These are phyloP conservation scores for Synchiropus splendidus DNA, from an alignment of 2,113 vertebrate species.

Conservation along the genomic window DNA sequence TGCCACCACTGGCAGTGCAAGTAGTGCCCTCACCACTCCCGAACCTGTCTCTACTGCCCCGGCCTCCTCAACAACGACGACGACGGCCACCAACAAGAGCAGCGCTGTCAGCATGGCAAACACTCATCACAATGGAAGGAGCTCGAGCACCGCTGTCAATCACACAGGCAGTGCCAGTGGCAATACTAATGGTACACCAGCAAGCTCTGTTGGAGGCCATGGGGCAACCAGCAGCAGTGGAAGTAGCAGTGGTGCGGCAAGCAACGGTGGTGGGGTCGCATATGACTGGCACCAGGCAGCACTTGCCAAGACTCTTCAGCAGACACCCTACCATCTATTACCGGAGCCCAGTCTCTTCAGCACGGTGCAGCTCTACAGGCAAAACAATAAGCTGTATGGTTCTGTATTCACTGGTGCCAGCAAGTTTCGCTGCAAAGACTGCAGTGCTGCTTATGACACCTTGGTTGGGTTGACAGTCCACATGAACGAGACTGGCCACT, in stretches of 20 bases:
- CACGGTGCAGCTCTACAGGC: slow-evolving; percentile 96
- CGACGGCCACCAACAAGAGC: slow-evolving; percentile 51
- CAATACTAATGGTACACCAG: slow-evolving; percentile 57
- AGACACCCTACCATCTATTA: slow-evolving; percentile 88
- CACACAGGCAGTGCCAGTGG: slow-evolving; percentile 55
- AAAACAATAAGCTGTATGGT: slow-evolving; percentile 96
- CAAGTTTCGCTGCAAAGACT: slow-evolving; percentile 98
- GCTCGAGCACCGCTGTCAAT: slow-evolving; percentile 61
- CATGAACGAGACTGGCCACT: slow-evolving; percentile 99
- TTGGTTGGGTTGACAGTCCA: slow-evolving; percentile 95
- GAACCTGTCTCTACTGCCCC: slow-evolving; percentile 46
- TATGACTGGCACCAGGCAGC: slow-evolving; percentile 99
- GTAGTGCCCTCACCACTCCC: slow-evolving; percentile 45
- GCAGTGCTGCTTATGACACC: slow-evolving; percentile 95
- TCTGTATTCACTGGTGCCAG: slow-evolving; percentile 97
- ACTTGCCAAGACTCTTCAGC: slow-evolving; percentile 94
- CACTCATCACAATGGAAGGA: slow-evolving; percentile 67
- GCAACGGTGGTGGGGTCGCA: slow-evolving; percentile 74
- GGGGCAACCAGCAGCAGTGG: slow-evolving; percentile 64
- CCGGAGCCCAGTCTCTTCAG: slow-evolving; percentile 98
- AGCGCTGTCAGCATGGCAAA: slow-evolving; percentile 48
- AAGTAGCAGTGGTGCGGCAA: slow-evolving; percentile 48
- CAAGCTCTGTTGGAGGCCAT: slow-evolving; percentile 54
- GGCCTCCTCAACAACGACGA: slow-evolving; percentile 40
- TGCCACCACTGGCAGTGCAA: slow-evolving; percentile 42